Conservation (phyloP, 2,888 invertebrate species). For the Ophonus ardosiacus region DNA sequence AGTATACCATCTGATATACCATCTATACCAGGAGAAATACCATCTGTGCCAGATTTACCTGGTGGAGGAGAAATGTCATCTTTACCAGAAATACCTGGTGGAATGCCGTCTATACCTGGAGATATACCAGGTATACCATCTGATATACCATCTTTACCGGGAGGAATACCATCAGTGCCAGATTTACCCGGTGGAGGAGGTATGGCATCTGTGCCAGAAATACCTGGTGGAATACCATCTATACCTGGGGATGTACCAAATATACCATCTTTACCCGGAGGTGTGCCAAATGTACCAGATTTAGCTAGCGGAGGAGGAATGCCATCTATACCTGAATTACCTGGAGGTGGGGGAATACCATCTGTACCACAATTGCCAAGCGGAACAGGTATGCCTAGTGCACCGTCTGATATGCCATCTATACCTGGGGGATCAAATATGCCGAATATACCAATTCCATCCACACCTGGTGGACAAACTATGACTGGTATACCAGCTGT, state of each 20-base stretch:
- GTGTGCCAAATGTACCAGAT: not conserved
- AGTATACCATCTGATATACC: not conserved
- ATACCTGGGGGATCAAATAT: not conserved
- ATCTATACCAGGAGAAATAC: not conserved
- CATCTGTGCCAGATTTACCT: not conserved
- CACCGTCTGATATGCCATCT: not conserved
- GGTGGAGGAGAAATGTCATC: not conserved
- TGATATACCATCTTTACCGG: not conserved
- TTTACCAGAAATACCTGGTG: not conserved
- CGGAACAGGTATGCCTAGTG: not conserved
- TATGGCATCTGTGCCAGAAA: not conserved
- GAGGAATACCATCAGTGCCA: not conserved
- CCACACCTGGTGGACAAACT: not conserved
- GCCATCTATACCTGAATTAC: conserved; percentile 4
- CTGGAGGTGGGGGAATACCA: not conserved
- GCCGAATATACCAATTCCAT: not conserved
- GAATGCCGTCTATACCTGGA: not conserved
- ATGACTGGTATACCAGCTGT: conserved; percentile 1
- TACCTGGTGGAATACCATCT: not conserved
- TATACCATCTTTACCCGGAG: not conserved
- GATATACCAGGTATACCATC: not conserved
- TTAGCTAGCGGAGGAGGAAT: not conserved
- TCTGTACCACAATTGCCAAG: conserved; percentile 21
- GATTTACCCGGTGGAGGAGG: not conserved
- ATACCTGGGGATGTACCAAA: not conserved